Evolutionary conservation across 2,113 vertebrate species (phyloP), one percentile per base, ranked within the genome.

Genomic region (Toxotes chatareus): DNA sequence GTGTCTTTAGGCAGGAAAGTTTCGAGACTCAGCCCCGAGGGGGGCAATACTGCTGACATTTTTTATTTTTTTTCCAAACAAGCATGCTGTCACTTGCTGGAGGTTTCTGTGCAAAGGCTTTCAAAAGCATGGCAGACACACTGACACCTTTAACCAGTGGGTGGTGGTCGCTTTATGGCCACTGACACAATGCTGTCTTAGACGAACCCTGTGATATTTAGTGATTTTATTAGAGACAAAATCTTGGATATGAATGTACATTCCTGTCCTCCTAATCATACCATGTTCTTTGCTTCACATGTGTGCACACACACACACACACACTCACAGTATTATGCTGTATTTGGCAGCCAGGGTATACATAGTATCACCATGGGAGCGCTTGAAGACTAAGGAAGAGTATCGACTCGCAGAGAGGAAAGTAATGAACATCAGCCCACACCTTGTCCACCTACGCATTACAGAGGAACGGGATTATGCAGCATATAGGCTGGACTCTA

Each of bases 341-440:
- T 70, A 85, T 89, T 87, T 92, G 87, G 84, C 89, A 92, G 83
- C 57, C 51, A 44, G 80, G 89, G 78, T 90, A 92, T 85, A 90
- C 83, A 88, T 89, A 92, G 89, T 73, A 88, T 90, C 85, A 81
- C 76, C 73, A 80, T 73, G 81, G 75, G 75, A 91, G 84, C 36
- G 40, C 77, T 78, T 85, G 81, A 85, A 87, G 73, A 86, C 78
- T 79, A 47, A 89, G 87, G 75, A 90, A 88, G 84, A 87, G 73
- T 85, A 86, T 91, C 42, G 82, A 78, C 81, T 82, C 6, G 60
- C 83, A 73, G 83, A 92, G 76, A 88, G 85, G 71, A 91, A 87
- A 91, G 92, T 91, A 91, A 89, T 91, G 88, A 93, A 91, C 88
- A 91, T 89, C 85, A 91, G 88, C 91, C 91, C 90, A 91, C 92